Evolutionary conservation across 92 coral and sea anemone genomes (phyloP).

Genomic region (Phymanthus crucifer): DNA sequence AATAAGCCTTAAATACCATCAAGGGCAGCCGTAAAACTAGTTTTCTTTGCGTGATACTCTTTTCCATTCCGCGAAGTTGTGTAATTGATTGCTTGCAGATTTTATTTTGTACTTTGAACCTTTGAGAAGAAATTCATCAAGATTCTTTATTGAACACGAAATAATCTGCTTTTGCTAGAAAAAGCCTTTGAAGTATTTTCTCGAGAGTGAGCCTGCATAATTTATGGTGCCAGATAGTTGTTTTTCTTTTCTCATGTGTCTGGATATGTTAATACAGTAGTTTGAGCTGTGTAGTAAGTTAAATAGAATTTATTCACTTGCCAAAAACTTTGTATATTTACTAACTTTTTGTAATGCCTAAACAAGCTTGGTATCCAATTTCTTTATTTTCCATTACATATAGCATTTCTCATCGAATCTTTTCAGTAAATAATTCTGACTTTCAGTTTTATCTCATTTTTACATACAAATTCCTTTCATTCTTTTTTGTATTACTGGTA

Average conservation of each 20-base stretch:
- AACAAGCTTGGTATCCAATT: too few species aligned
- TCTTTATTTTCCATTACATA: too few species aligned
- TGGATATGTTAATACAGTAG: too few species aligned
- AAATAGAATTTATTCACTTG: too few species aligned
- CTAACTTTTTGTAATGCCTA: too few species aligned
- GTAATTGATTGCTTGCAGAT: neutral
- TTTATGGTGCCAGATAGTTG: neutral
- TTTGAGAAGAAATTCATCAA: neutral
- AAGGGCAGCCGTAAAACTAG: neutral
- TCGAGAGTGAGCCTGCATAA: neutral
- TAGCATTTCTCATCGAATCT: too few species aligned
- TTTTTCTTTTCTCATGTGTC: neutral
- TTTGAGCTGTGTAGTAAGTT: too few species aligned
- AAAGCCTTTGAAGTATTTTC: neutral
- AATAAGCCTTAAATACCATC: neutral
- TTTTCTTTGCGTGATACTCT: neutral
- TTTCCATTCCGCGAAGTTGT: neutral
- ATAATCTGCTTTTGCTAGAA: neutral
- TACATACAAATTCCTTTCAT: too few species aligned
- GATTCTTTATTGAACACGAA: neutral
- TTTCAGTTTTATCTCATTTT: too few species aligned
- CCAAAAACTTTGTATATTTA: too few species aligned
- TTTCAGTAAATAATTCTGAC: too few species aligned
- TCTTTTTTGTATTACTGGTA: too few species aligned
- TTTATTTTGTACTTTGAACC: conserved; percentile 1